Base-by-base conservation (phyloP, 2,888 invertebrate species). In the Timema podura region DNA sequence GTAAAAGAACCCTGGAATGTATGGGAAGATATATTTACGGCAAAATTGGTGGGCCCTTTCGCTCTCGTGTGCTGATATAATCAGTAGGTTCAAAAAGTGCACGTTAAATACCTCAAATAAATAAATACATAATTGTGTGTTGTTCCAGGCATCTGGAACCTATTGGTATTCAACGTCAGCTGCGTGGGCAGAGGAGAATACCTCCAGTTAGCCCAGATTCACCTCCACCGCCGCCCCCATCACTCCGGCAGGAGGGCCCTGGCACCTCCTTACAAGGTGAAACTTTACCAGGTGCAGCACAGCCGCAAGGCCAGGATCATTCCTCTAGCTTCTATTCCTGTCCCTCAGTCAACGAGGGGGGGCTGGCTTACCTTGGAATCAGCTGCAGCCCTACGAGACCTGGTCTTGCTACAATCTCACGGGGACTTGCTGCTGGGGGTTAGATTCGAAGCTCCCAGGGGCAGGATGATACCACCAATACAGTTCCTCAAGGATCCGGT, bases 121-220 rank as follows among this genome's bases (percentile, higher is more conserved):
- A n/a, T n/a, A n/a, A n/a, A n/a, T n/a, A n/a, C n/a, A n/a, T n/a
- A n/a, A n/a, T n/a, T n/a, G n/a, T n/a, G n/a, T n/a, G n/a, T n/a
- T n/a, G n/a, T n/a, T n/a, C n/a, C n/a, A n/a, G n/a, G n/a, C n/a
- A n/a, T n/a, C n/a, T n/a, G n/a, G 44, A 75, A 77, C 16, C 78
- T 81, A 77, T 78, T 81, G 72, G 74, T 81, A n/a, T 82, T 81
- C 76, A 81, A 82, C 74, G 74, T 81, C 73, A 78, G 78, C 15
- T 79, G 81, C 7, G 73, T 82, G 30, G 73, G 74, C 54, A 74
- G 76, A 6, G 75, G 77, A 1, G 81, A 81, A 74, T 76, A 76
- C 64, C 76, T 81, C 44, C 74, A 80, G 65, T 77, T 77, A 68
- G 81, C 79, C 44, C 80, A 82, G 72, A 77, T 82, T 48, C 82